Evolutionary conservation across 2,113 vertebrate species (phyloP).

Genomic region (Gymnobelideus leadbeateri): DNA sequence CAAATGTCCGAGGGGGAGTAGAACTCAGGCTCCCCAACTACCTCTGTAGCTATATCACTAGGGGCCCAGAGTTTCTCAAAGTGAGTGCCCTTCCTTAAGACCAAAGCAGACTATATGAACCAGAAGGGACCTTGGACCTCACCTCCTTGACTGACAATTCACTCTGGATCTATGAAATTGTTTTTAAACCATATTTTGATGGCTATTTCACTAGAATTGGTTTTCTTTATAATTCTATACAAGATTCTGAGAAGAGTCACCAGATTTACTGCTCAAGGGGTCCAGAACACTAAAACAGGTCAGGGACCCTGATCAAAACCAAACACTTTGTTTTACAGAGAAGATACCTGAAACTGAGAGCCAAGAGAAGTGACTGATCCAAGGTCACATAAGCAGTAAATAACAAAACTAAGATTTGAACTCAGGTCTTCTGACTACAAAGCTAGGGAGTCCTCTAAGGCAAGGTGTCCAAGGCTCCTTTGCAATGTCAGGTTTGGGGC

Average conservation of each 20-base stretch:
- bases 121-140: neutral
- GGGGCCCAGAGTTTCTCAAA: neutral
- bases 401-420: neutral
- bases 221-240: neutral
- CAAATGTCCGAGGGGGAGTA: neutral
- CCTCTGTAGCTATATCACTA: neutral
- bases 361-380: neutral
- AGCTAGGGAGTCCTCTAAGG: too few relatives aligned
- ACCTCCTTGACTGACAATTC: neutral
- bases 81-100: neutral
- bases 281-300: neutral
- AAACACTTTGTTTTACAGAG: neutral
- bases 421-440: neutral
- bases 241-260: neutral
- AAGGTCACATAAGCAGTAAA: neutral
- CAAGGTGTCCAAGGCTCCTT: neutral
- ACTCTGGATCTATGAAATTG: neutral
- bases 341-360: neutral
- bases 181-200: neutral
- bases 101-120: neutral
- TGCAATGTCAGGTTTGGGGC: neutral
- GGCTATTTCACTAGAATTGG: neutral
- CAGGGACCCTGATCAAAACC: neutral
- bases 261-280: neutral
- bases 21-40: neutral